Conservation (phyloP, 2,113 vertebrate species). For the Bambusicola thoracicus region DNA sequence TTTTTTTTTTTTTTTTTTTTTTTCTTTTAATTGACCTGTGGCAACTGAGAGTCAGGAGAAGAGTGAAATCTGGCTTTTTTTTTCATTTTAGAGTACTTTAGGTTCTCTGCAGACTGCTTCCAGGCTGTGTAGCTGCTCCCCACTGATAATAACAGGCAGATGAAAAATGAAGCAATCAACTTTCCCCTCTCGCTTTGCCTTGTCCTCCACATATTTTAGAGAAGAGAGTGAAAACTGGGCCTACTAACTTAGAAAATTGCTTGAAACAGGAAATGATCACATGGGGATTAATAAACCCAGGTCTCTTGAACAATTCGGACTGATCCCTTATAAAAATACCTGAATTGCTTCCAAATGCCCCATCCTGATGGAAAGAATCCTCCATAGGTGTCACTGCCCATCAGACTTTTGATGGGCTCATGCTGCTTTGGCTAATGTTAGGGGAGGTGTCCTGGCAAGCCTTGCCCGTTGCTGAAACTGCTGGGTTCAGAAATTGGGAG, state of each 20-base stretch:
- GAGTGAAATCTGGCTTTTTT: neutral
- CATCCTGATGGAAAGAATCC: neutral
- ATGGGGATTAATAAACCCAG: neutral
- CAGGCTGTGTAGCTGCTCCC: constrained; percentile 35
- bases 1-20: neutral
- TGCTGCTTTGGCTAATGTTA: neutral
- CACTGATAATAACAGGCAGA: neutral
- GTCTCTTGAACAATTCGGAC: neutral
- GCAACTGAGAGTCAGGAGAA: neutral
- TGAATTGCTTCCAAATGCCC: constrained; percentile 5
- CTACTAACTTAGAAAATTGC: constrained; percentile 32
- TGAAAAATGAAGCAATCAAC: constrained; percentile 40
- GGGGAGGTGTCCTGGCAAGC: neutral
- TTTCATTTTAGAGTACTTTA: constrained; percentile 34
- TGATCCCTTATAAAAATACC: neutral
- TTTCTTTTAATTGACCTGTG: neutral
- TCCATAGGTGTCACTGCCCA: neutral
- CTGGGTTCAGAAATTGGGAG: neutral
- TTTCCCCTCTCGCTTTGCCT: neutral
- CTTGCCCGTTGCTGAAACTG: neutral
- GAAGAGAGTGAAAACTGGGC: neutral
- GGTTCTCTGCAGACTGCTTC: neutral
- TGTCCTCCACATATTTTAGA: neutral
- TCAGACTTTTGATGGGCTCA: neutral
- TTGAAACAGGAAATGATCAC: constrained; percentile 19